Evolutionary conservation across 2,797 vertebrate genomes (phyloP).

Genomic region (Sebastes itinus): DNA sequence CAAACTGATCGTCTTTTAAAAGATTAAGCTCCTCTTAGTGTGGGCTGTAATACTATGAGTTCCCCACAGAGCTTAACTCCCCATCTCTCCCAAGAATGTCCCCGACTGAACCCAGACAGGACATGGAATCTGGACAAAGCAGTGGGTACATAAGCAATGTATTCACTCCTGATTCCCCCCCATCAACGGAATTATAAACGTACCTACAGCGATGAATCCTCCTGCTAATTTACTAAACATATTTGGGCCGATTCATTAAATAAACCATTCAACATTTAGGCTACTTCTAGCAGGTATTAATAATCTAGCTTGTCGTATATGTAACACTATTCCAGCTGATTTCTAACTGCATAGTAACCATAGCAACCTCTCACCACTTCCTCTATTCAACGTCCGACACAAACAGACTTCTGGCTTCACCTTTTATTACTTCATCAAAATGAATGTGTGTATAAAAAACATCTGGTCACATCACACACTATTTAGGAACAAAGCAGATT

Average conservation of each 20-base stretch:
- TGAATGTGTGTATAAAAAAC: background rate
- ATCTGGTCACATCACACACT: background rate
- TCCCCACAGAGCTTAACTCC: slow-evolving; percentile 25
- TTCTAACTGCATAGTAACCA: background rate
- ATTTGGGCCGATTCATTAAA: slow-evolving; percentile 6
- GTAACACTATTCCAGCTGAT: background rate
- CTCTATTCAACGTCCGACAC: background rate
- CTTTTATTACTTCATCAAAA: background rate
- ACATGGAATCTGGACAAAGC: slow-evolving; percentile 17
- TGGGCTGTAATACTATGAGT: slow-evolving; percentile 25
- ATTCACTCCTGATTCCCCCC: background rate
- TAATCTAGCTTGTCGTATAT: no score
- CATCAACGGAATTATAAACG: background rate
- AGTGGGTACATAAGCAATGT: slow-evolving; percentile 10
- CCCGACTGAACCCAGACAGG: background rate
- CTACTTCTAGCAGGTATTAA: no score
- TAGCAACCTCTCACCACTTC: background rate
- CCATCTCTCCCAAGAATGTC: background rate
- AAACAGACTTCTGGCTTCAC: background rate
- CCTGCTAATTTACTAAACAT: background rate
- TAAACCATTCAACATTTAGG: no score
- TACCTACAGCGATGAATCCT: slow-evolving; percentile 3
- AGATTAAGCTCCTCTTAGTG: slow-evolving; percentile 32
- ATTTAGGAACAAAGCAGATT: background rate
- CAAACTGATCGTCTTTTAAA: slow-evolving; percentile 34